These are phyloP conservation scores for Plutomurus gul DNA, from an alignment of 1,140 invertebrate genomes.

Conservation along the genomic window DNA sequence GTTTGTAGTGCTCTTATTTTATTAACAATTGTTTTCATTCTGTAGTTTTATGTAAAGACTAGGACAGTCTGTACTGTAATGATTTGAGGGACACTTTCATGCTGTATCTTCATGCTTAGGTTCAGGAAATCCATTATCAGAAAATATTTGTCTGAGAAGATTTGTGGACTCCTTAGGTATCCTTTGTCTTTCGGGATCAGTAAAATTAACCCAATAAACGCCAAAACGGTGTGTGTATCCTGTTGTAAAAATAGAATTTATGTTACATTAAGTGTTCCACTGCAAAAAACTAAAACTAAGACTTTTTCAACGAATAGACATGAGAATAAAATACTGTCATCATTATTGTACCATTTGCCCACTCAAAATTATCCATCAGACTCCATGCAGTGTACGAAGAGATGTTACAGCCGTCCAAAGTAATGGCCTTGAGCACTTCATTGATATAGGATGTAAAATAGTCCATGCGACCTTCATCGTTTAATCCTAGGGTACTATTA, in stretches of 20 bases:
- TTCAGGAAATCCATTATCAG: conserved; percentile 40
- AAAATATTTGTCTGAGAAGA: conserved; percentile 33
- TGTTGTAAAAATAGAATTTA: background rate
- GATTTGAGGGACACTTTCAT: no score
- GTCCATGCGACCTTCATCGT: conserved; percentile 62
- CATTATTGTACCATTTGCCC: conserved; percentile 61
- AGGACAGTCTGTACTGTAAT: no score
- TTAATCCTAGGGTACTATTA: conserved; percentile 57
- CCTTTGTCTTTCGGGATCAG: conserved; percentile 50
- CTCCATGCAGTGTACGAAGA: conserved; percentile 73
- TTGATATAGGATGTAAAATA: conserved; percentile 67
- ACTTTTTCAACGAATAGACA: background rate
- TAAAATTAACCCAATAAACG: conserved; percentile 52
- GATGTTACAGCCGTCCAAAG: conserved; percentile 68
- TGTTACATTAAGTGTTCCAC: background rate
- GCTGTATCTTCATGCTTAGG: no score
- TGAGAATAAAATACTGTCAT: no score
- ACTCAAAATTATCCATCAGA: conserved; percentile 80
- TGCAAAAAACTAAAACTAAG: background rate
- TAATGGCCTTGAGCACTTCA: conserved; percentile 68
- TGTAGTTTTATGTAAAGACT: no score
- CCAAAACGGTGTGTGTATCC: conserved; percentile 50
- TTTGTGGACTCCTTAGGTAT: conserved; percentile 57
- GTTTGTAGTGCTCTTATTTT: no score
- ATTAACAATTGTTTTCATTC: no score